These are phyloP conservation scores for Araneus ventricosus DNA, from an alignment of 1,140 invertebrate species.

Conservation along the genomic window DNA sequence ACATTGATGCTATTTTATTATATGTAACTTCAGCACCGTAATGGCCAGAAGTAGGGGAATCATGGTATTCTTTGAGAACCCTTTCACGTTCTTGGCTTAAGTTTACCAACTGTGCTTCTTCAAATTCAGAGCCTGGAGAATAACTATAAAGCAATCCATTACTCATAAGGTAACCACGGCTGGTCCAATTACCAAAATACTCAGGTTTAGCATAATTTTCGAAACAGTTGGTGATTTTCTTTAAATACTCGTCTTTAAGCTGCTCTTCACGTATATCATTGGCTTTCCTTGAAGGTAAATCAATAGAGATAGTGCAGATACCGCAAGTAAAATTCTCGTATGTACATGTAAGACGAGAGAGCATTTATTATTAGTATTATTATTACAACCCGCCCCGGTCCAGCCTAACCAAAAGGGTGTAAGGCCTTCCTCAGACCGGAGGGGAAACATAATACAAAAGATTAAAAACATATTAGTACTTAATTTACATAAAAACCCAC, in stretches of 20 bases:
- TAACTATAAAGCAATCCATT: background rate
- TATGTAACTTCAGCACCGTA: constrained; percentile 27
- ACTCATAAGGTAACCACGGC: background rate
- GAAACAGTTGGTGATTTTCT: background rate
- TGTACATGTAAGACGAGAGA: too few species aligned
- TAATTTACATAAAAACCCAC: too few species aligned
- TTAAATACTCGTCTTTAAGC: background rate
- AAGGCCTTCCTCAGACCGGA: too few species aligned
- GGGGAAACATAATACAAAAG: too few species aligned
- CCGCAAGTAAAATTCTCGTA: too few species aligned
- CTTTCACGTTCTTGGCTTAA: background rate
- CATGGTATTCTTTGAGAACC: background rate
- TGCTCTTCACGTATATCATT: background rate
- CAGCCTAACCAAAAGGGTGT: too few species aligned
- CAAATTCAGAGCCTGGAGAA: background rate
- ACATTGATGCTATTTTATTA: background rate
- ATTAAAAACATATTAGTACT: too few species aligned
- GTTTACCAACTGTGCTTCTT: background rate
- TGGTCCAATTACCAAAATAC: background rate
- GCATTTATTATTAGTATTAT: too few species aligned
- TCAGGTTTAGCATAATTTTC: background rate
- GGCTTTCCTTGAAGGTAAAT: too few species aligned
- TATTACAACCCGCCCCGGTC: too few species aligned
- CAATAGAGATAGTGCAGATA: too few species aligned
- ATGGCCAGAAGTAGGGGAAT: background rate